Evolutionary conservation across 2,888 invertebrate genomes (phyloP), one percentile per base, ranked within the genome.

Genomic region (Acrobasis consociella): DNA sequence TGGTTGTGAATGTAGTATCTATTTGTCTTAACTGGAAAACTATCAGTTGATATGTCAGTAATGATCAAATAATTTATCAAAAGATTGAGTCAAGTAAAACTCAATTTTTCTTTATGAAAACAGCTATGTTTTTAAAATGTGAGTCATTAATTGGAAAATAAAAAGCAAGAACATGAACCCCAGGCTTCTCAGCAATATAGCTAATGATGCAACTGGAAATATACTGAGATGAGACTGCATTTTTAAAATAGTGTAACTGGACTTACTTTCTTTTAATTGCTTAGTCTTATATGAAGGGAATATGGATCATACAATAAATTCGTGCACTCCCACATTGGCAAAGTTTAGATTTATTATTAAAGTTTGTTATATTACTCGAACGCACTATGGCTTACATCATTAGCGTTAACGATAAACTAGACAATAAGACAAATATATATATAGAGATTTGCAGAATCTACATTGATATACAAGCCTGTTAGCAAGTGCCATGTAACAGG

Each of bases 351-450:
- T 31, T 31, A 31, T 31, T 31, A 2, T 31, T 31, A 2, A 31
- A 5, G 31, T 31, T 31, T 31, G 5, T 31, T 31, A 31, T 31
- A 31, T 31, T 31, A 31, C 7, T 31, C 17, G 39, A 53, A 39
- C 9, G 16, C 55, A 15, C 39, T 55, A 31, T 8, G 38, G 38
- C 38, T 38, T 42, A 60, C 17, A 39, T 56, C 56, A 56, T 56
- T 56, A 56, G 56, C 46, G 17, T 22, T 56, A 56, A 22, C 42
- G 39, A 42, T 13, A 56, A 56, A 39, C 13, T 56, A 56, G 56
- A 56, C 56, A 56, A 56, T 56, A 56, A 56, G 56, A 13, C 56
- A n/a, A 56, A 56, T 17, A 56, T 56, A 56, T 56, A 42, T 11
- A 10, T 56, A 42, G 42, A 42, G 15, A 15, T 22, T 22, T 52